Conservation (phyloP, 2,797 vertebrate genomes). For the Diglossa cyanea region DNA sequence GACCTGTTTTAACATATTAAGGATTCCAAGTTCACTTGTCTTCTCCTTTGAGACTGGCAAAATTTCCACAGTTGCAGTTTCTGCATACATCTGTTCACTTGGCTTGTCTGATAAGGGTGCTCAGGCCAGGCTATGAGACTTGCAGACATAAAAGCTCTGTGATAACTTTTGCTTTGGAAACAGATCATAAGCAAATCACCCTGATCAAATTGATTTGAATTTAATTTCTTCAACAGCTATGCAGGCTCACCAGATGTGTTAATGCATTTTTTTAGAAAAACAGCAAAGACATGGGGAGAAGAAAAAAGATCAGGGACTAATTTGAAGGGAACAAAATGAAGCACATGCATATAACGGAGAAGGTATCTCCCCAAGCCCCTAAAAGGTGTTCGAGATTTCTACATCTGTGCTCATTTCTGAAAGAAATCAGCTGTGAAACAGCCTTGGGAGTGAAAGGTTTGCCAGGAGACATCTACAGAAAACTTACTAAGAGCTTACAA, state of each 20-base stretch:
- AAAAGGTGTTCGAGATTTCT: not conserved
- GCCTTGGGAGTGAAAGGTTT: not conserved
- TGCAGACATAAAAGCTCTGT: not conserved
- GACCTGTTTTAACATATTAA: not conserved
- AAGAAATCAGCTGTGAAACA: not conserved
- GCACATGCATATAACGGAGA: not conserved
- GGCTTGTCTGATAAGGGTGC: not conserved
- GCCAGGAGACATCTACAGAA: not conserved
- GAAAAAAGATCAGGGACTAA: not conserved
- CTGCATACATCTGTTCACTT: not conserved
- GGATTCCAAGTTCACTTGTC: not conserved
- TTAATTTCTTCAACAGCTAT: not conserved
- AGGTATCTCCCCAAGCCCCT: not conserved
- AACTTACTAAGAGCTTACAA: not conserved
- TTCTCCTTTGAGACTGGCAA: not conserved
- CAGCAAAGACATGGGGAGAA: not conserved
- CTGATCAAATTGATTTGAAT: not conserved
- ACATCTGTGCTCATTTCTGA: not conserved
- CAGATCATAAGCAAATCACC: not conserved
- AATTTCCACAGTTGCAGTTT: not conserved
- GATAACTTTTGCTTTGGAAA: not conserved
- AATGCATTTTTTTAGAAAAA: not conserved
- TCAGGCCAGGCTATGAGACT: not conserved
- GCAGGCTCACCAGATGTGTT: not conserved
- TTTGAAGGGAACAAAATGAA: not conserved